phyloP scores from a whole-genome alignment of 1,140 invertebrate genomes.

The Pinna nobilis region DNA sequence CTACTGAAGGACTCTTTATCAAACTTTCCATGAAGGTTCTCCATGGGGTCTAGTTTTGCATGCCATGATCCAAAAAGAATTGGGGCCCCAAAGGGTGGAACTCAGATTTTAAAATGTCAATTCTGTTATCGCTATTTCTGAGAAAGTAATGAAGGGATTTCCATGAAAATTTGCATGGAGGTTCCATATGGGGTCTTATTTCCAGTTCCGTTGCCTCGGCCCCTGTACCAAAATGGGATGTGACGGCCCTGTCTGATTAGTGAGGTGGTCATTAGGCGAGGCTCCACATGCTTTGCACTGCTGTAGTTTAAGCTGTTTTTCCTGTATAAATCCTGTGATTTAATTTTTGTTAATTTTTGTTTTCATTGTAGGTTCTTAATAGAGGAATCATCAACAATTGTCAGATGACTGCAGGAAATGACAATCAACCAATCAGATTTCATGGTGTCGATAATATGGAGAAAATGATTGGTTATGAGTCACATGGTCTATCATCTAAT shows the following conservation, averaged over 20 bases:
- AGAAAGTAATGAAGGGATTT: neutral
- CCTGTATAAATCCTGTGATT: neutral
- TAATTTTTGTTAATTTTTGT: neutral
- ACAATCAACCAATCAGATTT: conserved; percentile 30
- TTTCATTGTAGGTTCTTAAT: neutral
- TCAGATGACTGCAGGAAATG: conserved; percentile 20
- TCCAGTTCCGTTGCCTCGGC: neutral
- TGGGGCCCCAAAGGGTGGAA: no score
- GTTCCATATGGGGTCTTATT: neutral
- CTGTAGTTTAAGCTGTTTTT: neutral
- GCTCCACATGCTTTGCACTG: neutral
- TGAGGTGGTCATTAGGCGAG: conserved; percentile 6
- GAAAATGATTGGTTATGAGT: conserved; percentile 16
- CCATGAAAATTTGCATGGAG: neutral
- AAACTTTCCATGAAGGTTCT: conserved; percentile 63
- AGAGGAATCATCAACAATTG: neutral
- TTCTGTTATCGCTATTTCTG: no score
- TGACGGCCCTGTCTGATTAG: neutral
- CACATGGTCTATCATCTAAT: neutral
- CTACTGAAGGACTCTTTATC: conserved; percentile 72
- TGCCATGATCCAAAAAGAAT: no score
- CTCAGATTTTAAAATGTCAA: no score
- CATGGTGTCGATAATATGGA: conserved; percentile 30
- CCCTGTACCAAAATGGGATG: neutral
- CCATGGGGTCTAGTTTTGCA: no score